Evolutionary conservation across 2,888 invertebrate species (phyloP).

Genomic region (Neelides folsomi): DNA sequence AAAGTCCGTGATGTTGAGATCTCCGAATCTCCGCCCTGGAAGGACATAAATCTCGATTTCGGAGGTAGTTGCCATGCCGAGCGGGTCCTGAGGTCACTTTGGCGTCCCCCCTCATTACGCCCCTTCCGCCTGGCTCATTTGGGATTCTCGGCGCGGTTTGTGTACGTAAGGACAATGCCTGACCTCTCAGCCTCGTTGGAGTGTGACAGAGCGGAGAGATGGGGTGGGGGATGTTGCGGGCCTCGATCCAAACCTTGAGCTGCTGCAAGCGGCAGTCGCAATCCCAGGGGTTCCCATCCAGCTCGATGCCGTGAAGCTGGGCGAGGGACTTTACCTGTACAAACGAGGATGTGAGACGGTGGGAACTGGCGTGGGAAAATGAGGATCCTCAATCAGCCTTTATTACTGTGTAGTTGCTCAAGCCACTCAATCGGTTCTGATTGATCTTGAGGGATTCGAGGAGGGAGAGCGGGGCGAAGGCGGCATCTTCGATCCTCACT

Average conservation of each 20-base stretch:
- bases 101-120: background rate
- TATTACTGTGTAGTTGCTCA: slow-evolving; percentile 32
- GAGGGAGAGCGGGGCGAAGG: slow-evolving; percentile 61
- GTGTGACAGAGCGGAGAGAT: slow-evolving; percentile 59
- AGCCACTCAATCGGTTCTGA: slow-evolving; percentile 53
- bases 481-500: slow-evolving; percentile 54
- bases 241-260: slow-evolving; percentile 66
- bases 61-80: too few relatives aligned
- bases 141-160: too few relatives aligned
- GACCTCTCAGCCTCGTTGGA: slow-evolving; percentile 34
- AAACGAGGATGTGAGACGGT: background rate
- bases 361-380: background rate
- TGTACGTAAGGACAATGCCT: slow-evolving; percentile 5
- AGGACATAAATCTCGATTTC: slow-evolving; percentile 36
- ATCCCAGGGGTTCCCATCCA: slow-evolving; percentile 77
- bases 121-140: background rate
- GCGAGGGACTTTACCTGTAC: slow-evolving; percentile 30
- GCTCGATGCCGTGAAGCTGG: slow-evolving; percentile 58
- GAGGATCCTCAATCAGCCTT: background rate
- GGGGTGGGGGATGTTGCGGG: slow-evolving; percentile 51
- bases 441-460: slow-evolving; percentile 67
- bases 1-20: slow-evolving; percentile 65
- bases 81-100: too few relatives aligned
- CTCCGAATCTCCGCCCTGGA: slow-evolving; percentile 58
- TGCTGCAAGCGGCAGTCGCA: slow-evolving; percentile 73